Base-by-base conservation (phyloP, 2,888 invertebrate genomes). In the Eulithis testata region DNA sequence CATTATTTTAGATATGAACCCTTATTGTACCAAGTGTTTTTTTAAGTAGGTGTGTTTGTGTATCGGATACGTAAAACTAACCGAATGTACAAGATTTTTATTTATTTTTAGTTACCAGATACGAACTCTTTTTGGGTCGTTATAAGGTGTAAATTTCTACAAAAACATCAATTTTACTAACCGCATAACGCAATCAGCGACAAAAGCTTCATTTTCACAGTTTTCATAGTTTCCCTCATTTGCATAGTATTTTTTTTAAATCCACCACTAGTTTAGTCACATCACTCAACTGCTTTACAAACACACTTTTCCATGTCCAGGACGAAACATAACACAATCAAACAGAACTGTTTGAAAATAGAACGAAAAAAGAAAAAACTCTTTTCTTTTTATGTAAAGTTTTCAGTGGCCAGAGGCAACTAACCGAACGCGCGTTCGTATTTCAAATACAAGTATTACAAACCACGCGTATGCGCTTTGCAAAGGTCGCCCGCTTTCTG, bases 171-270 rank as follows among this genome's bases (percentile, higher is more conserved):
- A 49, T 2, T 49, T 44, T 3, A 59, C 91, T 90, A 80, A 91
- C 92, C 91, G 79, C 88, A 91, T 58, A 91, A 80, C 60, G 87
- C 82, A 75, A 91, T 83, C 51, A 92, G 70, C 63, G 83, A 78
- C 69, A 90, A 80, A 70, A 89, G 75, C 88, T 88, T 91, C 91
- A 92, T 89, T 78, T 88, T 89, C 60, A 76, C 74, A 72, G 71
- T 78, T 80, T 77, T 71, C 70, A 74, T 74, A 73, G 76, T 73
- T 74, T 79, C 74, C 77, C 73, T 72, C 75, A 79, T 82, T 76
- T 79, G 77, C 77, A 77, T 78, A 69, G 73, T 76, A 63, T 61
- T 60, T 64, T 66, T 65, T 63, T 67, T 67, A 67, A 61, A 63
- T 60, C 52, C 47, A 63, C 70, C 66, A 60, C 63, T 68, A 73